Evolutionary conservation across 2,113 vertebrate species (phyloP), one percentile per base, ranked within the genome.

Genomic region (Struthidea cinerea): DNA sequence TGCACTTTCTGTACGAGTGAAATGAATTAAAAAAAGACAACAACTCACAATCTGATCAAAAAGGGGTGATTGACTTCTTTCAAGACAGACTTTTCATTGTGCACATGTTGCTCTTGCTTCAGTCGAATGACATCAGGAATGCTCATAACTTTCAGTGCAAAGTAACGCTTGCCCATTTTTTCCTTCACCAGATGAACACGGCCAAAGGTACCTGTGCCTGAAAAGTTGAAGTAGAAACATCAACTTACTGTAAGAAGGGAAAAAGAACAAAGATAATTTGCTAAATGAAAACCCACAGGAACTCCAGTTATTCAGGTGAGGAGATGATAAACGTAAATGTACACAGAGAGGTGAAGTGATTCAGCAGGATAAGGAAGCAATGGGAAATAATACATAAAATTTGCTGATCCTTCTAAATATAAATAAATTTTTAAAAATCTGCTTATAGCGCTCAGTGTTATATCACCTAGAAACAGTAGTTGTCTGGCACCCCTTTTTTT

Each of bases 61-160:
- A 99, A 99, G 3, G 99, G 98, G 96, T 99, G 99, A 95, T 97
- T 98, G 92, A 99, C 98, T 91, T 99, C 99, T n/a, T 97, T 97
- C 71, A 99, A 97, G 60, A 99, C 99, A 41, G 99, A 98, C 93
- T 99, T 99, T 95, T 99, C 99, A 23, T 99, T 99, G 97, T 99
- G 99, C 16, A 99, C 99, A 3, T 99, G 99, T 23, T 99, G 99
- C 76, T 99, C 99, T 97, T 99, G 99, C 95, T 99, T 99, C 89
- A 99, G 98, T 11, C 99, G 98, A 95, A 99, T 99, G 76, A 99
- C 99, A 47, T 99, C 99, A 0, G 98, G 98, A 97, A 99, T 99
- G 97, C 99, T 99, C 99, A 99, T 99, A 39, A 99, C 98, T 97
- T 99, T 99, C 89, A 99, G 98, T 8, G 99, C 99, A 57, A 98